phyloP scores from a whole-genome alignment of 2,113 vertebrate genomes.

The Oreotragus oreotragus region DNA sequence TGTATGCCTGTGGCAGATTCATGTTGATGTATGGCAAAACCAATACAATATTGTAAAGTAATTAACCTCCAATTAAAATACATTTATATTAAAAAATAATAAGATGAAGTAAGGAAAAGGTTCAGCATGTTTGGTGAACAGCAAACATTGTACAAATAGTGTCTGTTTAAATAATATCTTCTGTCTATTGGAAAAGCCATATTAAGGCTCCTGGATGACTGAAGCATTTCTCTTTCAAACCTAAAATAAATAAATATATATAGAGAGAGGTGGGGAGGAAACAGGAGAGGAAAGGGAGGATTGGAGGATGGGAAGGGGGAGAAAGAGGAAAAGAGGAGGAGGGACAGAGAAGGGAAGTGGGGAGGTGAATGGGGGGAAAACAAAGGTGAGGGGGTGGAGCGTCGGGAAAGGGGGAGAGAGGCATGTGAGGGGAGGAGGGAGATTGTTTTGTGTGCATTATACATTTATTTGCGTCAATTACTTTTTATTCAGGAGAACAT shows the following conservation, averaged over 20 bases:
- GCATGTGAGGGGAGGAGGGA: fast-evolving
- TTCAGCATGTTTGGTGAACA: background rate
- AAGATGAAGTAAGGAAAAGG: background rate
- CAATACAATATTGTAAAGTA: too few relatives aligned
- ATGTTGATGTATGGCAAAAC: too few relatives aligned
- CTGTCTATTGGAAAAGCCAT: background rate
- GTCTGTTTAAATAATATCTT: background rate
- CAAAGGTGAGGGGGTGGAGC: background rate
- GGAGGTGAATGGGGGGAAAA: too few relatives aligned
- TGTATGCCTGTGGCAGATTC: too few relatives aligned
- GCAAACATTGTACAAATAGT: background rate
- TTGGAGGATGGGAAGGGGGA: background rate
- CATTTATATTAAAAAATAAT: too few relatives aligned
- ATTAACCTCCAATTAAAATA: too few relatives aligned
- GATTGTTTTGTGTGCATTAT: background rate
- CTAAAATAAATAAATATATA: background rate
- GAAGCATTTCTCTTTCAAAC: background rate
- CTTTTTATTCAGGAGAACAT: background rate
- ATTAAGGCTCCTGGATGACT: background rate
- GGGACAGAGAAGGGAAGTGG: background rate
- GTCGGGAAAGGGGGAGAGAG: background rate
- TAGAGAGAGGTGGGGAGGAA: background rate
- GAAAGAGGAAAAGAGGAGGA: background rate
- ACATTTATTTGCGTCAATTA: background rate
- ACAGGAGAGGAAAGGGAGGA: background rate